These are phyloP conservation scores for Pelochelys cantorii DNA, from an alignment of 2,797 vertebrate genomes.

Conservation along the genomic window DNA sequence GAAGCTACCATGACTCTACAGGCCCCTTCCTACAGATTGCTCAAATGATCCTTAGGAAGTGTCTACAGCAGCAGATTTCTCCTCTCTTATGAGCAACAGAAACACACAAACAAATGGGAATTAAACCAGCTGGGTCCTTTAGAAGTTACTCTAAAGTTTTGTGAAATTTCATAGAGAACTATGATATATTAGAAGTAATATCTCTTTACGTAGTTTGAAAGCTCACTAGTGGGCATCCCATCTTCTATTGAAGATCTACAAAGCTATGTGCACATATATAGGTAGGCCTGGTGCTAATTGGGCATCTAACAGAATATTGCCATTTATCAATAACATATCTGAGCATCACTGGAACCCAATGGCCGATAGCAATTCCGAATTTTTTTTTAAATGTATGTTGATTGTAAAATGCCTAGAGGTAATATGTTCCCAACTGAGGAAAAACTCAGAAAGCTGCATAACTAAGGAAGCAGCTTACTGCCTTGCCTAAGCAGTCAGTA, in stretches of 20 bases:
- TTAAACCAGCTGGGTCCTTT: neutral
- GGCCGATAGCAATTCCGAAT: neutral
- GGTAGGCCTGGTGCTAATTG: neutral
- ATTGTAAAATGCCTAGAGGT: neutral
- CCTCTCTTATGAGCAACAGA: neutral
- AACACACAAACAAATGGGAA: neutral
- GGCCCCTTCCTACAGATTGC: neutral
- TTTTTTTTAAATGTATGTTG: neutral
- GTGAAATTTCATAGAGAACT: neutral
- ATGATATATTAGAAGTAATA: neutral
- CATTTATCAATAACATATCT: neutral
- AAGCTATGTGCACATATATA: neutral
- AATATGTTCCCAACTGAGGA: accelerated
- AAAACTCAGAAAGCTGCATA: neutral
- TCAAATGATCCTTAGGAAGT: neutral
- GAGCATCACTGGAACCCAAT: neutral
- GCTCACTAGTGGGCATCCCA: neutral
- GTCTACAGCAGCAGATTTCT: neutral
- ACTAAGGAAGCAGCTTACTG: neutral
- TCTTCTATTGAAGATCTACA: neutral
- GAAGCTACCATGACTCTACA: neutral
- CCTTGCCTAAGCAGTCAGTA: neutral
- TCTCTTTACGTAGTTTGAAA: neutral
- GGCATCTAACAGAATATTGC: neutral
- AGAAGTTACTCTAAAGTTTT: neutral